Evolutionary conservation across 2,113 vertebrate genomes (phyloP), one percentile per base, ranked within the genome.

Genomic region (Campylorhamphus procurvoides): DNA sequence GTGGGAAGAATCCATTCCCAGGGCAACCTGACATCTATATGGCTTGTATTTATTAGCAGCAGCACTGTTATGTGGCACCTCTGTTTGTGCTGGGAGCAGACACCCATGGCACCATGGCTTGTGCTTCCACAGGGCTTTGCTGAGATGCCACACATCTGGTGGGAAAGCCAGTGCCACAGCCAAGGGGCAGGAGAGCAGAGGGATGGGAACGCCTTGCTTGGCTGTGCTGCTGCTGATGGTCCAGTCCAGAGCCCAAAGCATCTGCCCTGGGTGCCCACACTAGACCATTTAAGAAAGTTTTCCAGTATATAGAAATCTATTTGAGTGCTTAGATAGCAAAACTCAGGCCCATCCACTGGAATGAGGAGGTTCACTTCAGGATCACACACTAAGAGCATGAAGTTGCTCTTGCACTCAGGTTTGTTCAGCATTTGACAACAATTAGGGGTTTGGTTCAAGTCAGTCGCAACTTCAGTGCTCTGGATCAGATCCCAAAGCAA

Each of bases 321-420:
- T 60, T 39, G 16, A 46, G 55, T 24, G n/a, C 23, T 74, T 7
- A 4, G 71, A 27, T 35, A 58, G 29, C 25, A 66, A 53, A 84
- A 69, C 6, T 15, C 8, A 5, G 46, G 68, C 25, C 37, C 11
- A 8, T 1, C 14, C 1, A 0, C 8, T 19, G 33, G 33, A 60
- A 39, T 0, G 2, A 63, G 18, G 7, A 16, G 10, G 10, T 14
- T 79, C 56, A 18, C 17, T 9, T 42, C 2, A 1, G 81, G 37
- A 28, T 40, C 44, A 23, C 7, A 13, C 0, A 0, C 24, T 33
- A 29, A 0, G 50, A 52, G 18, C 0, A 0, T 12, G 33, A 67
- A 74, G 7, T 29, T 20, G 4, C 23, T 84, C 40, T 56, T 0
- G 0, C 12, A 27, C n/a, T 29, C 6, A 12, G 31, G 20, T 42